phyloP scores from a whole-genome alignment of 2,888 invertebrate genomes.

The Endomychus coccineus region DNA sequence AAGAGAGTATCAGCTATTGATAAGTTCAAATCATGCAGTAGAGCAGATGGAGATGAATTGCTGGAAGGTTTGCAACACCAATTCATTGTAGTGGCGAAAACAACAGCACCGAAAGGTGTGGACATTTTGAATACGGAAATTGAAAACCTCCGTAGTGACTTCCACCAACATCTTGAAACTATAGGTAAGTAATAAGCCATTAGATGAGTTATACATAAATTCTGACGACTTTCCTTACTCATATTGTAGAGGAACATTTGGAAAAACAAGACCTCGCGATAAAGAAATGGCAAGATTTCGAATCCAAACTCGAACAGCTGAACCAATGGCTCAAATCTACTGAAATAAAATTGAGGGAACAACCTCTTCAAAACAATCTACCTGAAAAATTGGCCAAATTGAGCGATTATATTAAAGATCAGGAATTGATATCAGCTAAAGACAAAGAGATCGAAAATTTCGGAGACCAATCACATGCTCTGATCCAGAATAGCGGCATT shows the following conservation, averaged over 20 bases:
- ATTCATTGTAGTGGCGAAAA: conserved; percentile 60
- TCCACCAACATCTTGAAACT: conserved; percentile 60
- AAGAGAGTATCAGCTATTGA: conserved; percentile 61
- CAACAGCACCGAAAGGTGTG: conserved; percentile 75
- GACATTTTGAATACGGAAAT: conserved; percentile 66
- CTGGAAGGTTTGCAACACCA: conserved; percentile 62
- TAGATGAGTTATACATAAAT: not conserved
- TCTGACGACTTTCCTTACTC: not conserved
- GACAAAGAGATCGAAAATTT: conserved; percentile 84
- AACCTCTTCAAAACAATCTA: conserved; percentile 71
- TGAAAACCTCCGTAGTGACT: conserved; percentile 56
- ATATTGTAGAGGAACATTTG: conserved; percentile 51
- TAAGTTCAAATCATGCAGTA: conserved; percentile 54
- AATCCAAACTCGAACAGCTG: conserved; percentile 68
- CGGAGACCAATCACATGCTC: conserved; percentile 79
- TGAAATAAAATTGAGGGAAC: conserved; percentile 80
- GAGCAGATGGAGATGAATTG: conserved; percentile 57
- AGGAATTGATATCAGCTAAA: conserved; percentile 68
- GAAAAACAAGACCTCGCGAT: conserved; percentile 67
- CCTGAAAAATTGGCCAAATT: conserved; percentile 74
- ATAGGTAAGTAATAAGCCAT: conserved; percentile 43
- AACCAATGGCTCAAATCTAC: conserved; percentile 81
- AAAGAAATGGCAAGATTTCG: conserved; percentile 82
- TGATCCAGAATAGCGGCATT: conserved; percentile 76
- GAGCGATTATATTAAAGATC: conserved; percentile 61